These are phyloP conservation scores for Nomada hirtipes DNA, from an alignment of 2,888 invertebrate species.

Conservation along the genomic window DNA sequence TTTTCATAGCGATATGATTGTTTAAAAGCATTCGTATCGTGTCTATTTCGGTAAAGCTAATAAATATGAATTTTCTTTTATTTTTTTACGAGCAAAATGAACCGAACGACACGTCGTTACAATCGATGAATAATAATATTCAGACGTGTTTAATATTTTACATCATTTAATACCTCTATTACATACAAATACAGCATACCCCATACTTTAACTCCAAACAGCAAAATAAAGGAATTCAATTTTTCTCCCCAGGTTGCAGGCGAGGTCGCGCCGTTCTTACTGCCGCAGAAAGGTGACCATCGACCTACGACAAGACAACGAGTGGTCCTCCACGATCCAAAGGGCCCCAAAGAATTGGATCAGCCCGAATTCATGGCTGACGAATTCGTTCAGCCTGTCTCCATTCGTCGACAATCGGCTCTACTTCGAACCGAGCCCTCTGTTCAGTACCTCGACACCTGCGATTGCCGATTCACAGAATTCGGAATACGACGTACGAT, in stretches of 20 bases:
- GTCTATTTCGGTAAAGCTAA: too few relatives aligned
- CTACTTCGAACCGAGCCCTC: slow-evolving; percentile 76
- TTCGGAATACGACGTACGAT: slow-evolving; percentile 72
- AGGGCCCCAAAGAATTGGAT: slow-evolving; percentile 38
- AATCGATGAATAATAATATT: too few relatives aligned
- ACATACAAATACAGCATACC: too few relatives aligned
- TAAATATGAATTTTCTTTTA: too few relatives aligned
- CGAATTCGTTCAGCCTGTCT: slow-evolving; percentile 59
- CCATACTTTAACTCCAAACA: too few relatives aligned
- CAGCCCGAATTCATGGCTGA: slow-evolving; percentile 38
- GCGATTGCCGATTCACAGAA: slow-evolving; percentile 55
- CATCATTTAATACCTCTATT: too few relatives aligned
- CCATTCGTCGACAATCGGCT: slow-evolving; percentile 80
- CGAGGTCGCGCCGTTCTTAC: slow-evolving; percentile 55
- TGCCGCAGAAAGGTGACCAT: slow-evolving; percentile 66
- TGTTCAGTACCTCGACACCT: slow-evolving; percentile 64
- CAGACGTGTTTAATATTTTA: too few relatives aligned
- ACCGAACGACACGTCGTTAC: too few relatives aligned
- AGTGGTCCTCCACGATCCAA: slow-evolving; percentile 34
- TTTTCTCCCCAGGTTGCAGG: slow-evolving; percentile 55
- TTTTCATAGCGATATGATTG: too few relatives aligned
- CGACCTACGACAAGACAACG: slow-evolving; percentile 54
- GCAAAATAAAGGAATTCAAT: background rate
- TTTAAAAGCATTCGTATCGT: too few relatives aligned
- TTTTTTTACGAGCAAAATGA: too few relatives aligned